Percentiles rank a stretch among this genome's conserved stretches.
Conservation (phyloP, 1,140 invertebrate species). For the Sycophaga agraensis region DNA sequence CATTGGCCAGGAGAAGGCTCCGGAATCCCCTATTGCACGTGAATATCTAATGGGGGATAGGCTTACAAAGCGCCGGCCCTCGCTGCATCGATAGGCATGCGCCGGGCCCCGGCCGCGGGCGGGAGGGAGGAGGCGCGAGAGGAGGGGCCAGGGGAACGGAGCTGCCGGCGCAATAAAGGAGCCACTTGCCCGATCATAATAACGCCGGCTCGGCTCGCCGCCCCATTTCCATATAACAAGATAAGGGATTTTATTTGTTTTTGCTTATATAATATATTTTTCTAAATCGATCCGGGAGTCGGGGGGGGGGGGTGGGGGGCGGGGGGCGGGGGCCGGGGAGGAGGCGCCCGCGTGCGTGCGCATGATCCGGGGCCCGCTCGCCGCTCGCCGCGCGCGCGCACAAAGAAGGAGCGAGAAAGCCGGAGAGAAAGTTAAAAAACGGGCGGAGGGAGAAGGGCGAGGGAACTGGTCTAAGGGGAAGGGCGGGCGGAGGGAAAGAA, state of each 20-base stretch:
- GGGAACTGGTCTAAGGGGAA: constrained; percentile 29
- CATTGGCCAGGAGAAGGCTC: constrained; percentile 10
- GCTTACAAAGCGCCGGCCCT: neutral
- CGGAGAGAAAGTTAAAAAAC: constrained; percentile 23
- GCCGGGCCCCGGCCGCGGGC: too few species aligned
- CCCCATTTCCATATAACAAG: constrained; percentile 53
- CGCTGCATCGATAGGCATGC: too few species aligned
- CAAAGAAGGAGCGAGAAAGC: constrained; percentile 25
- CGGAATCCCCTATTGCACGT: constrained; percentile 37
- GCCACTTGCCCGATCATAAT: constrained; percentile 39
- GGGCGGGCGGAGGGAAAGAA: constrained; percentile 29
- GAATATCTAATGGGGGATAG: constrained; percentile 36
- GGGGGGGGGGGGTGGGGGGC: constrained; percentile 14
- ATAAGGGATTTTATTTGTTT: constrained; percentile 50
- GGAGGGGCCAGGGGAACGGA: neutral
- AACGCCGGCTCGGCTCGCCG: constrained; percentile 15
- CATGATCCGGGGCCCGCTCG: too few species aligned
- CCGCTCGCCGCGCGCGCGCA: neutral
- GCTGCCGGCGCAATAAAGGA: constrained; percentile 4
- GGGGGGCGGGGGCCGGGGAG: neutral
- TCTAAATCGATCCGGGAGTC: constrained; percentile 41
- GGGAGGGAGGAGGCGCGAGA: neutral
- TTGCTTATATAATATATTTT: constrained; percentile 50
- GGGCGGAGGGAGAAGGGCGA: constrained; percentile 9
- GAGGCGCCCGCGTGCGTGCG: neutral